phyloP scores from a whole-genome alignment of 2,797 vertebrate species.

The Amblyopsis hoosieri region DNA sequence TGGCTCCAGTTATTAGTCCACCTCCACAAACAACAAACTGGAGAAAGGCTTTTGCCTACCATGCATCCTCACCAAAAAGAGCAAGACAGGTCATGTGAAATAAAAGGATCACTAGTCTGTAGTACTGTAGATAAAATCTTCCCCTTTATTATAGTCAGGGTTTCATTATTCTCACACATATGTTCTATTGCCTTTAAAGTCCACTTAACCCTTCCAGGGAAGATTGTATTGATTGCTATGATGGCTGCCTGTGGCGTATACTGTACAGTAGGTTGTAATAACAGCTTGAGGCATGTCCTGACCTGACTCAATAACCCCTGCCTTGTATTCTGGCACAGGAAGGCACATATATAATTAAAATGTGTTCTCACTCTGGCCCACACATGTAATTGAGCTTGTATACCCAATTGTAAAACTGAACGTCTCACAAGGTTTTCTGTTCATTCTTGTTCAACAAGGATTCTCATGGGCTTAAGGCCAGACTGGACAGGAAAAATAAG shows the following conservation, averaged over 20 bases:
- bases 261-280: slow-evolving; percentile 34
- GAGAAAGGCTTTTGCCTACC: no score
- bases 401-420: slow-evolving; percentile 36
- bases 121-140: no score
- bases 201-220: slow-evolving; percentile 26
- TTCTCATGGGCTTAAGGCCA: slow-evolving; percentile 1
- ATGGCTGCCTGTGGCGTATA: slow-evolving; percentile 48
- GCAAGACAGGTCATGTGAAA: no score
- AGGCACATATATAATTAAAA: slow-evolving; percentile 57
- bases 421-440: slow-evolving; percentile 34
- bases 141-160: background rate
- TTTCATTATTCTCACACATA: no score
- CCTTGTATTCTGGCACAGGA: slow-evolving; percentile 29
- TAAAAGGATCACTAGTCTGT: no score
- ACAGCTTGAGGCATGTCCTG: slow-evolving; percentile 49
- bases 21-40: no score
- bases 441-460: slow-evolving; percentile 10
- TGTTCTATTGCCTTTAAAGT: slow-evolving; percentile 31
- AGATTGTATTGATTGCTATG: slow-evolving; percentile 37
- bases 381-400: slow-evolving; percentile 59
- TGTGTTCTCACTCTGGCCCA: slow-evolving; percentile 49
- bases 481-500: slow-evolving; percentile 24
- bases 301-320: slow-evolving; percentile 32
- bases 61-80: no score
- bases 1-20: no score